These are phyloP conservation scores for Myotis yumanensis DNA, from an alignment of 2,113 vertebrate genomes.

Conservation along the genomic window DNA sequence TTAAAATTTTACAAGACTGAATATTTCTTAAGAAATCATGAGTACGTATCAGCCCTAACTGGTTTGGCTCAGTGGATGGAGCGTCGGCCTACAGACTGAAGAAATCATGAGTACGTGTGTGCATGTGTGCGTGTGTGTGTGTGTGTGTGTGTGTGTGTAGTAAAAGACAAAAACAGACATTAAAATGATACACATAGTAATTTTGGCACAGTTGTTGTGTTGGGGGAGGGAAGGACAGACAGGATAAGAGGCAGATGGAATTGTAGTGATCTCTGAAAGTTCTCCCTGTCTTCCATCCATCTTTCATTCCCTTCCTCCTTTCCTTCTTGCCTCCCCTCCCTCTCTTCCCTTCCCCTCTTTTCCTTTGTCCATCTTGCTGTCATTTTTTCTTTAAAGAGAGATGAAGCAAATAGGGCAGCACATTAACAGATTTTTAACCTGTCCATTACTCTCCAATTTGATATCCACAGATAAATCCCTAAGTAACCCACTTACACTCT, in stretches of 20 bases:
- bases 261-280: background rate
- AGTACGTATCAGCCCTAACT: no score
- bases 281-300: background rate
- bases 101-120: background rate
- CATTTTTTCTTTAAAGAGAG: background rate
- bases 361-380: background rate
- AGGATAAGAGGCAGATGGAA: background rate
- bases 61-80: no score
- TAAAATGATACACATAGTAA: background rate
- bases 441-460: background rate
- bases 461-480: background rate
- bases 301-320: background rate
- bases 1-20: background rate
- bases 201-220: background rate
- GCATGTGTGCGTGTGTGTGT: background rate
- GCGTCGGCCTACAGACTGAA: no score
- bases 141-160: background rate
- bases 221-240: background rate
- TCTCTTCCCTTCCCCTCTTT: fast-evolving
- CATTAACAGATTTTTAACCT: background rate
- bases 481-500: background rate
- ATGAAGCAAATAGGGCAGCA: background rate
- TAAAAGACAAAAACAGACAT: background rate
- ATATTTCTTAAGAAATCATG: background rate
- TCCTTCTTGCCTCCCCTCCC: background rate